Conservation (phyloP, 2,888 invertebrate species). For the Scaptomyza tumidula region DNA sequence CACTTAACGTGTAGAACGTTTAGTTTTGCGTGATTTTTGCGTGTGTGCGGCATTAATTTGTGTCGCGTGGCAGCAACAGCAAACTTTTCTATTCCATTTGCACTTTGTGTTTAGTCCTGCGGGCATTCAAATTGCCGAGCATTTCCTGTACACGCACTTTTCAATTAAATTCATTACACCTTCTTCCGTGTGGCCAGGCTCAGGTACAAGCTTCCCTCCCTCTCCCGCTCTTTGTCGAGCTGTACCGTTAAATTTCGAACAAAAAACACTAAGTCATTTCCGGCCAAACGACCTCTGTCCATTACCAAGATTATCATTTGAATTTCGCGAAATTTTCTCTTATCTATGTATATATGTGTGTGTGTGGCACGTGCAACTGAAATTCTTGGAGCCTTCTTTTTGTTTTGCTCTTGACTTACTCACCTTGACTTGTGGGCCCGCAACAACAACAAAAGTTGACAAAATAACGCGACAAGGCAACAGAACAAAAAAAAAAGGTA, state of each 20-base stretch:
- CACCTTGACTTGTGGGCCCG: conserved; percentile 58
- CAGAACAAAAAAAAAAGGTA: conserved; percentile 48
- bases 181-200: conserved; percentile 53
- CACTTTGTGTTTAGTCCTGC: neutral
- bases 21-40: conserved; percentile 36
- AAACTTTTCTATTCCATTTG: conserved; percentile 19
- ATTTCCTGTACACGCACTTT: conserved; percentile 69
- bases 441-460: conserved; percentile 69
- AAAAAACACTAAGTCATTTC: conserved; percentile 75
- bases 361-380: conserved; percentile 51
- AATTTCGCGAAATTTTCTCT: conserved; percentile 42
- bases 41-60: conserved; percentile 42
- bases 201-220: too few species aligned
- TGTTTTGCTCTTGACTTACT: conserved; percentile 37
- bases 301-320: conserved; percentile 76
- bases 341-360: neutral
- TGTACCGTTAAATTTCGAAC: conserved; percentile 63
- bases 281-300: conserved; percentile 68
- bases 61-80: conserved; percentile 39
- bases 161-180: conserved; percentile 77
- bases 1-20: too few species aligned
- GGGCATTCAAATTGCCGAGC: conserved; percentile 28
- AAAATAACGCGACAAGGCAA: conserved; percentile 51
- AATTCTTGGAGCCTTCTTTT: conserved; percentile 10
- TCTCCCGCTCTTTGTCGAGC: too few species aligned